Percentiles rank a stretch among this genome's conserved stretches.
phyloP scores from a whole-genome alignment of 2,888 invertebrate genomes.

The Myathropa florea region DNA sequence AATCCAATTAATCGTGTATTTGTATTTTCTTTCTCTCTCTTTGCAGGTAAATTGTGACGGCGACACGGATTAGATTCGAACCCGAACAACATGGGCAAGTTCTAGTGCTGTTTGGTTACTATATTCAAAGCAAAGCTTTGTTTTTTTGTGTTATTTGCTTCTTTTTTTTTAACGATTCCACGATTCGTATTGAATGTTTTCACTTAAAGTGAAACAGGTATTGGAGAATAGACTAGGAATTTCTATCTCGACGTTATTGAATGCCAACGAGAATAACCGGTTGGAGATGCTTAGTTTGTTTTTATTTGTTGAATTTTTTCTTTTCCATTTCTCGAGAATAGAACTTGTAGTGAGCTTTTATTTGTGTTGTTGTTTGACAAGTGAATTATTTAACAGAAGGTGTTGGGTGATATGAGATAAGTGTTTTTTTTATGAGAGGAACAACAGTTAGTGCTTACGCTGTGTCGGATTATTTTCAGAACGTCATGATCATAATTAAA shows the following conservation, averaged over 20 bases:
- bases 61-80: constrained; percentile 24
- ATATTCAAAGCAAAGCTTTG: background rate
- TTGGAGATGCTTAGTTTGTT: constrained; percentile 30
- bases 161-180: background rate
- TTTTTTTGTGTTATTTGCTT: background rate
- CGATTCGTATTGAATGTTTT: constrained; percentile 23
- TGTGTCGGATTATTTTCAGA: background rate
- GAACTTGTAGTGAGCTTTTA: constrained; percentile 9
- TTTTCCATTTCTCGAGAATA: background rate
- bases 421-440: background rate
- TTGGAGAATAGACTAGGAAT: constrained; percentile 12
- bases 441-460: background rate
- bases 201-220: constrained; percentile 15
- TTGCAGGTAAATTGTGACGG: constrained; percentile 56
- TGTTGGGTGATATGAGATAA: constrained; percentile 16
- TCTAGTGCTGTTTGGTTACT: background rate
- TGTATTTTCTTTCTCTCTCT: background rate
- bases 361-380: background rate
- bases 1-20: constrained; percentile 15
- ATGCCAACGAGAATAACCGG: constrained; percentile 31
- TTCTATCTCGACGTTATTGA: background rate
- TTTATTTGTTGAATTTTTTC: background rate
- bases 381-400: constrained; percentile 12
- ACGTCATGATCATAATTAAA: background rate
- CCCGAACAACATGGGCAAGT: constrained; percentile 36